phyloP scores from a whole-genome alignment of 2,888 invertebrate genomes.

The Nymphalis urticae region DNA sequence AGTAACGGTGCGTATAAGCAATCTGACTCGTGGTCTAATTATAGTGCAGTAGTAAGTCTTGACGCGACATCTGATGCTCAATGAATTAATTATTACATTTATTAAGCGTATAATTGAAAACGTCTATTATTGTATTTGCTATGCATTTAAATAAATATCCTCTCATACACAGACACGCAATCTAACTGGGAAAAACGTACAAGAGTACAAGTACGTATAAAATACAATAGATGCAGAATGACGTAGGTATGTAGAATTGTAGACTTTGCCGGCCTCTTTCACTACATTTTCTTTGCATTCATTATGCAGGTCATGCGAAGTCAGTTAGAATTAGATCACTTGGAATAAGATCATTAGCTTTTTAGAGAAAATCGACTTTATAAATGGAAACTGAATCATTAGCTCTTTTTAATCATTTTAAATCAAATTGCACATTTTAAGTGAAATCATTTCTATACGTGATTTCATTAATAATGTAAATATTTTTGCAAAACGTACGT shows the following conservation, averaged over 20 bases:
- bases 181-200: not conserved
- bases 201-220: not conserved
- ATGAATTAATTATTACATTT: conserved; percentile 47
- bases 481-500: no score
- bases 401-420: no score
- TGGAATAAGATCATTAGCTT: conserved; percentile 15
- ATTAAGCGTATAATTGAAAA: conserved; percentile 28
- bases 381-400: not conserved
- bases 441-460: no score
- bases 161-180: not conserved
- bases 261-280: conserved; percentile 24
- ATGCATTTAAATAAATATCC: conserved; percentile 1
- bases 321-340: conserved; percentile 27
- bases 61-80: conserved; percentile 56
- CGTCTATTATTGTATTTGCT: conserved; percentile 8
- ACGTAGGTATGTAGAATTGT: conserved; percentile 21
- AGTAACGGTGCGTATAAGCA: conserved; percentile 60
- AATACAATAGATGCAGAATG: conserved; percentile 21
- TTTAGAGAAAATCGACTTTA: conserved; percentile 7
- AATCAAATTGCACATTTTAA: no score
- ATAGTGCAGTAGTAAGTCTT: conserved; percentile 56
- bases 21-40: conserved; percentile 65
- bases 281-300: conserved; percentile 27
- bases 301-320: conserved; percentile 22
- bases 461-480: no score